These are phyloP conservation scores for Megaceryle torquata DNA, from an alignment of 2,113 vertebrate species.

Conservation along the genomic window DNA sequence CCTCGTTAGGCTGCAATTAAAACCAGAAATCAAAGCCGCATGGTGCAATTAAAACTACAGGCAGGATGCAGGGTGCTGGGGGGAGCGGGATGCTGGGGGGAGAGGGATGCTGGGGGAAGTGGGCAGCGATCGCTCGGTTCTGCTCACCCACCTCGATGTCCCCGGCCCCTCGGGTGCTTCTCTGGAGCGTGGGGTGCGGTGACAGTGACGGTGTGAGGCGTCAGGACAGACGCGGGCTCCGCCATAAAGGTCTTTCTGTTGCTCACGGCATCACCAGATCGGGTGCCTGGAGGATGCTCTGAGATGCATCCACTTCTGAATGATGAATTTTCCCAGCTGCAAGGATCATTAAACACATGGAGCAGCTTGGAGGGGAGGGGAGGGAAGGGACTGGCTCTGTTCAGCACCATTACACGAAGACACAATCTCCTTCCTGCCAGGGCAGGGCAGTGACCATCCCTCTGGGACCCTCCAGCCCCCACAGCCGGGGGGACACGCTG, in stretches of 20 bases:
- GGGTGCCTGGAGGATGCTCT: neutral
- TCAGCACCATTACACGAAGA: fast-evolving
- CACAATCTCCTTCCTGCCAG: neutral
- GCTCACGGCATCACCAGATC: neutral
- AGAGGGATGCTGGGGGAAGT: neutral
- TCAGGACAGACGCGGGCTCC: fast-evolving
- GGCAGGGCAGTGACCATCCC: neutral
- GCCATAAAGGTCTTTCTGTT: neutral
- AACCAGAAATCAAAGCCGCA: constrained; percentile 15
- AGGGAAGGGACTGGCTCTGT: neutral
- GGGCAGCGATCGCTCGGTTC: neutral
- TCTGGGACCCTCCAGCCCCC: neutral
- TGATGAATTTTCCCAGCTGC: neutral
- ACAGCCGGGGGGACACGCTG: fast-evolving
- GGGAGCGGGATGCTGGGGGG: neutral
- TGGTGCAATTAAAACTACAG: neutral
- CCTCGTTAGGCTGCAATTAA: constrained; percentile 52
- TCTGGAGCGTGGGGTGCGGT: fast-evolving
- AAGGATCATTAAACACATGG: neutral
- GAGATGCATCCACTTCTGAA: neutral
- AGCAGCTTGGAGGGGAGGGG: neutral
- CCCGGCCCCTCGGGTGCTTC: neutral
- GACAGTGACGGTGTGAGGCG: fast-evolving
- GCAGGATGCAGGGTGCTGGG: neutral
- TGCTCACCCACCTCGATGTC: neutral